A percentile compares a stretch with the other conserved stretches of the same genome.
phyloP scores from a whole-genome alignment of 2,888 invertebrate species.

The Hypsopygia costalis region DNA sequence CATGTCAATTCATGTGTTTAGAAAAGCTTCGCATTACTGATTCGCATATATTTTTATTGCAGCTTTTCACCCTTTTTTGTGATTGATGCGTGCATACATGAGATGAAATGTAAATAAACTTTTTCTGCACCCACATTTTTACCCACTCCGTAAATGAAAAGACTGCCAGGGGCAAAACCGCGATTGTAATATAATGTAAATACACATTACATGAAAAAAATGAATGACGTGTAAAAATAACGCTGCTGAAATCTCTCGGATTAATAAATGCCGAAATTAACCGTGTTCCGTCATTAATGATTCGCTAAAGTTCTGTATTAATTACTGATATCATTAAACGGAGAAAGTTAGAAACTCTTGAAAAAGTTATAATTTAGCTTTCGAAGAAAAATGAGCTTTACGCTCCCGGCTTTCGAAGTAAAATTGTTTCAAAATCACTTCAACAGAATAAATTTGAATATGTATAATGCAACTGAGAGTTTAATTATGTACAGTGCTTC shows the following conservation, averaged over 20 bases:
- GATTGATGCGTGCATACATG: no score
- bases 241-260: neutral
- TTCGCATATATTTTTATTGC: no score
- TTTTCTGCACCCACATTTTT: neutral
- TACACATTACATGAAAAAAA: neutral
- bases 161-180: neutral
- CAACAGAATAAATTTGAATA: slow-evolving; percentile 4
- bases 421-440: slow-evolving; percentile 2
- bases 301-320: slow-evolving; percentile 5
- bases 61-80: no score
- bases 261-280: neutral
- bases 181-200: neutral
- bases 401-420: neutral
- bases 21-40: no score
- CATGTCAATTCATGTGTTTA: no score
- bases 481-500: slow-evolving; percentile 18
- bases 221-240: neutral
- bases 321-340: slow-evolving; percentile 3
- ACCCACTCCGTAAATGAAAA: neutral
- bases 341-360: slow-evolving; percentile 1
- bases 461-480: slow-evolving; percentile 12
- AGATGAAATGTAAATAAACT: no score
- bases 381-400: slow-evolving; percentile 4
- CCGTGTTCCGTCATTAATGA: slow-evolving; percentile 2
- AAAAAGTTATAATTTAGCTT: slow-evolving; percentile 5